These are phyloP conservation scores for Trichonephila clavata DNA, from an alignment of 1,140 invertebrate species.

Conservation along the genomic window DNA sequence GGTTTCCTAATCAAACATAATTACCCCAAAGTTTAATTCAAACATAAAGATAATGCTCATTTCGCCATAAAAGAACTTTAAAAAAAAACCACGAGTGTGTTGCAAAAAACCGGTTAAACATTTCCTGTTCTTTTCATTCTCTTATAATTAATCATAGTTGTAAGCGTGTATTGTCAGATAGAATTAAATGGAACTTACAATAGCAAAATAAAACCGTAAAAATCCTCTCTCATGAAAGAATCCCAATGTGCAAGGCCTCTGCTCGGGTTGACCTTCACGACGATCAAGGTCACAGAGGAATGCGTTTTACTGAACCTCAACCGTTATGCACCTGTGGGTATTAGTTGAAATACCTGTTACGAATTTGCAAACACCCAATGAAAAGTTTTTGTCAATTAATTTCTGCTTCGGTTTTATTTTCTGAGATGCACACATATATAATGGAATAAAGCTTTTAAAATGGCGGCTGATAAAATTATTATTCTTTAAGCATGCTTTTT, in stretches of 20 bases:
- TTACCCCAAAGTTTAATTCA: not conserved
- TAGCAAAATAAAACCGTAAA: not conserved
- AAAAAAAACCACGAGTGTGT: not conserved
- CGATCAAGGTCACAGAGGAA: slow-evolving; percentile 57
- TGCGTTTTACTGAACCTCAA: slow-evolving; percentile 57
- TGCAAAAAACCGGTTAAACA: slow-evolving; percentile 2
- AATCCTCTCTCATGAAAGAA: slow-evolving; percentile 1
- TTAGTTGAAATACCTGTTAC: slow-evolving; percentile 49
- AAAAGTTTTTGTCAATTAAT: not conserved
- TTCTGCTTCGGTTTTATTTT: not conserved
- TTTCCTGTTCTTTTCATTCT: slow-evolving; percentile 5
- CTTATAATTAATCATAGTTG: slow-evolving; percentile 4
- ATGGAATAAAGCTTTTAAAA: too few species aligned
- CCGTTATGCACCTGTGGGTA: slow-evolving; percentile 63
- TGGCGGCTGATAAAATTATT: too few species aligned
- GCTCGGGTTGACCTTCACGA: slow-evolving; percentile 12
- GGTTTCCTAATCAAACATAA: not conserved
- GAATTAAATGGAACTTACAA: not conserved
- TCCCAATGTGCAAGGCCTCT: not conserved
- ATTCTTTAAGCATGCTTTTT: too few species aligned
- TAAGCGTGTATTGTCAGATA: not conserved
- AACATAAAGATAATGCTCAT: not conserved
- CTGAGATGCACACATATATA: too few species aligned
- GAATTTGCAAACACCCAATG: not conserved
- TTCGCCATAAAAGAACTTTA: not conserved